Conservation (phyloP, 2,888 invertebrate species). For the Ariolimax columbianus region DNA sequence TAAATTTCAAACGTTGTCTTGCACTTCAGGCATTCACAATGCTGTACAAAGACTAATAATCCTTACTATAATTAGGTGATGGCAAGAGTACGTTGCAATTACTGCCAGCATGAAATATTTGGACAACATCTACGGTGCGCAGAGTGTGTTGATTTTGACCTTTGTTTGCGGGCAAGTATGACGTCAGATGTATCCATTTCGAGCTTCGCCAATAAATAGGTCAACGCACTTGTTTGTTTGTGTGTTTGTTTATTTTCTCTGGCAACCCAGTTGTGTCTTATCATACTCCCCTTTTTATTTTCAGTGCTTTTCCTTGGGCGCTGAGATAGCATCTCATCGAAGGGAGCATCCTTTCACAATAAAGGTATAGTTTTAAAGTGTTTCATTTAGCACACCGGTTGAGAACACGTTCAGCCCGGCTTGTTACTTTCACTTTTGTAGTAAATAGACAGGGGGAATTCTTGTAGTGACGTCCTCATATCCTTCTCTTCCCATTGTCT, state of each 20-base stretch:
- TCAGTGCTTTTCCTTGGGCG: slow-evolving; percentile 95
- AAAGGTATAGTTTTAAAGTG: slow-evolving; percentile 83
- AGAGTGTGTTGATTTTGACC: slow-evolving; percentile 94
- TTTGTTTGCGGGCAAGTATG: slow-evolving; percentile 93
- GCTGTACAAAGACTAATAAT: slow-evolving; percentile 6
- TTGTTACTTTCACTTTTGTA: neutral
- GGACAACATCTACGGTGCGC: slow-evolving; percentile 93
- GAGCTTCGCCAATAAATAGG: slow-evolving; percentile 19
- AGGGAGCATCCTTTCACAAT: slow-evolving; percentile 87
- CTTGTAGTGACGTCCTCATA: neutral
- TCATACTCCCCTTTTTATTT: slow-evolving; percentile 78
- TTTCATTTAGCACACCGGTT: neutral
- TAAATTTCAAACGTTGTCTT: slow-evolving; percentile 16
- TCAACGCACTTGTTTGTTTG: slow-evolving; percentile 23
- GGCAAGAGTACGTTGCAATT: slow-evolving; percentile 84
- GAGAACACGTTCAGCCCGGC: neutral
- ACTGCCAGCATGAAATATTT: slow-evolving; percentile 95
- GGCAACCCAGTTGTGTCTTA: neutral
- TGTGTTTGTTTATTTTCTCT: neutral
- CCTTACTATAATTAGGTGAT: slow-evolving; percentile 60
- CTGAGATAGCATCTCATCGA: slow-evolving; percentile 94
- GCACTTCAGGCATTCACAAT: slow-evolving; percentile 15
- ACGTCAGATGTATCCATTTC: slow-evolving; percentile 63
- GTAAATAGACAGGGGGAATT: neutral
- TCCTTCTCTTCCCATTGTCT: neutral